Percentiles rank a stretch among this genome's conserved stretches.
Evolutionary conservation across 2,113 vertebrate genomes (phyloP).

Genomic region (Mormyrus lacerda): DNA sequence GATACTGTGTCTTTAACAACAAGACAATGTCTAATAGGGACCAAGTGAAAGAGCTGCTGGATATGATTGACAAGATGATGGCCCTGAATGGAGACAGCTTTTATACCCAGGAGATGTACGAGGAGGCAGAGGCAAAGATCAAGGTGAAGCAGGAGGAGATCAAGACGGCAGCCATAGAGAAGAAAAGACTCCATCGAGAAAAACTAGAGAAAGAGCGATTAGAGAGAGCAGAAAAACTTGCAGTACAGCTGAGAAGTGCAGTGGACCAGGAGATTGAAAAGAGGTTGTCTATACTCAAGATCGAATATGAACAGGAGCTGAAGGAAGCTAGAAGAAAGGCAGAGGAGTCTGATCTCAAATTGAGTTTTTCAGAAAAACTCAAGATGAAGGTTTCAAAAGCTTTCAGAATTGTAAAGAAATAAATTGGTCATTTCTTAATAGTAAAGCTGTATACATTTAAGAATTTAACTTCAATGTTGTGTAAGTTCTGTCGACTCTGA

Average conservation of each 20-base stretch:
- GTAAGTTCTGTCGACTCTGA: neutral
- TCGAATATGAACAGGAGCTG: neutral
- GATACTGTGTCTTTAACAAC: no score
- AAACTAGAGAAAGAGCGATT: neutral
- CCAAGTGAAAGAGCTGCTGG: neutral
- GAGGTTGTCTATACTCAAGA: no score
- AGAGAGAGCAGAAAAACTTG: neutral
- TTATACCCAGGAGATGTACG: constrained; percentile 7
- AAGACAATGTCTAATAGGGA: no score
- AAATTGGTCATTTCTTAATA: neutral
- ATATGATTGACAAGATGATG: constrained; percentile 16
- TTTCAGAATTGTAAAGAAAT: no score
- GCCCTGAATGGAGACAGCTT: neutral
- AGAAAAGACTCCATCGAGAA: neutral
- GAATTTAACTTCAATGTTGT: no score
- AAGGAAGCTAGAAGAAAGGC: no score
- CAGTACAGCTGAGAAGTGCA: neutral
- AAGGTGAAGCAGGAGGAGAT: neutral
- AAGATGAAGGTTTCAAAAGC: no score
- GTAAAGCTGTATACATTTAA: neutral
- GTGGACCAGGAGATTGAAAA: no score
- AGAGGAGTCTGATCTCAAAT: no score
- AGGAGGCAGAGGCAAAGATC: constrained; percentile 15
- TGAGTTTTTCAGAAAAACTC: no score
- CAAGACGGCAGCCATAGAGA: neutral